phyloP scores from a whole-genome alignment of 1,140 invertebrate species.

The Drosophila seguyi region DNA sequence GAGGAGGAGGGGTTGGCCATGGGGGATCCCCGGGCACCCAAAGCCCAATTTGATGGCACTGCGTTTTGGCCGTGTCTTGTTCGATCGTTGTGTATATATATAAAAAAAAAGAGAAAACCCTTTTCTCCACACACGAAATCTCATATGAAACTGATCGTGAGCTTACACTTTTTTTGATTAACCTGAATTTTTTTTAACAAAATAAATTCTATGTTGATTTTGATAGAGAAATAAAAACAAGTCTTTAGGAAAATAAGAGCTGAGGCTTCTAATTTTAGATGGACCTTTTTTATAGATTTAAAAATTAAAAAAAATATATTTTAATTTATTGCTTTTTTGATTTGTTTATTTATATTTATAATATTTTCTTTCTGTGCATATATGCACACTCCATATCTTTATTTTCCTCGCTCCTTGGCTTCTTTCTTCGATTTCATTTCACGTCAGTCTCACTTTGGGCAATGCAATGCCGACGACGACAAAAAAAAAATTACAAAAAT shows the following conservation, averaged over 20 bases:
- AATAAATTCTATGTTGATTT: not conserved
- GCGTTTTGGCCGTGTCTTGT: slow-evolving; percentile 40
- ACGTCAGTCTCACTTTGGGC: slow-evolving; percentile 30
- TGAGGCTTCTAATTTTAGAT: too few species aligned
- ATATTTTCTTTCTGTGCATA: not conserved
- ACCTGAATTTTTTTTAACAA: not conserved
- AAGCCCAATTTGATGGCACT: slow-evolving; percentile 65
- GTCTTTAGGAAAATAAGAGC: not conserved
- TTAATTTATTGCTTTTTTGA: too few species aligned
- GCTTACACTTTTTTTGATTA: slow-evolving; percentile 7
- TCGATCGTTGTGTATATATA: slow-evolving; percentile 22
- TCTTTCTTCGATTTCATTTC: slow-evolving; percentile 48
- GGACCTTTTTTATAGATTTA: not conserved
- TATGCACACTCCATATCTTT: not conserved
- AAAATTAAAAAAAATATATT: too few species aligned
- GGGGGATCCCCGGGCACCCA: slow-evolving; percentile 39
- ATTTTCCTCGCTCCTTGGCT: slow-evolving; percentile 30
- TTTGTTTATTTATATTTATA: not conserved
- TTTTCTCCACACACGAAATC: slow-evolving; percentile 22
- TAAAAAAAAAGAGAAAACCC: slow-evolving; percentile 71
- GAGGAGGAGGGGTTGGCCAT: not conserved
- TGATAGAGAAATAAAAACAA: not conserved
- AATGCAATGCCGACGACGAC: slow-evolving; percentile 36
- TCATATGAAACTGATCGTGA: slow-evolving; percentile 2
- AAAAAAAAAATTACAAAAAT: slow-evolving; percentile 1